Conservation (phyloP, 2,113 vertebrate species). For the Megaleporinus macrocephalus region DNA sequence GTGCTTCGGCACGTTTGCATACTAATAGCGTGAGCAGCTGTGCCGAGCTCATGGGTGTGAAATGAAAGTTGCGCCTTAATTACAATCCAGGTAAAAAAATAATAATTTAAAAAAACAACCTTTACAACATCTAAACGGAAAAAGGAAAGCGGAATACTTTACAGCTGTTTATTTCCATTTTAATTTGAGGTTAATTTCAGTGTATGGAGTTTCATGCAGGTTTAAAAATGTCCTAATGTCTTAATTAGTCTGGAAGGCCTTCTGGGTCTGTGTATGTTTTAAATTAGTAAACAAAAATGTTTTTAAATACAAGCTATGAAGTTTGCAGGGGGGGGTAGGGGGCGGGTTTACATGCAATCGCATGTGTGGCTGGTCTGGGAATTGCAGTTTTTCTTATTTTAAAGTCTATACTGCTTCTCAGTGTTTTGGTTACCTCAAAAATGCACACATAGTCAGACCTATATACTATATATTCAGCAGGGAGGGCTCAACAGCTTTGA, state of each 20-base stretch:
- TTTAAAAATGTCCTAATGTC: conserved; percentile 4
- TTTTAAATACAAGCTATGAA: background rate
- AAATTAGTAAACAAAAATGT: background rate
- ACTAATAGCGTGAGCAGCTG: conserved; percentile 78
- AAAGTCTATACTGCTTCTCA: too few species aligned
- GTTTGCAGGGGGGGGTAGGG: too few species aligned
- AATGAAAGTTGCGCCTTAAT: conserved; percentile 79
- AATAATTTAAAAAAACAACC: too few species aligned
- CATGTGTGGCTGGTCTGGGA: too few species aligned
- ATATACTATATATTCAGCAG: background rate
- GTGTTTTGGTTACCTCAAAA: too few species aligned
- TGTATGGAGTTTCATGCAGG: background rate
- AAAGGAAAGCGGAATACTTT: conserved; percentile 31
- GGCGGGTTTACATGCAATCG: too few species aligned
- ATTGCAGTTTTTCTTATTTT: too few species aligned
- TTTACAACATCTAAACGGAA: conserved; percentile 55
- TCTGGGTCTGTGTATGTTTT: background rate
- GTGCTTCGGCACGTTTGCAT: conserved; percentile 67
- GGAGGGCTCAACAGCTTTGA: background rate
- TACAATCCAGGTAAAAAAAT: conserved; percentile 81
- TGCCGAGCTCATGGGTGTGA: conserved; percentile 65
- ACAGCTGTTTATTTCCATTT: conserved; percentile 18
- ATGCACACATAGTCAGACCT: background rate
- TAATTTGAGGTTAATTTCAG: background rate
- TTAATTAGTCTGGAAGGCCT: conserved; percentile 7